A percentile compares a stretch with the other conserved stretches of the same genome.
These are phyloP conservation scores for Pelochelys cantorii DNA, from an alignment of 2,797 vertebrate species.

Conservation along the genomic window DNA sequence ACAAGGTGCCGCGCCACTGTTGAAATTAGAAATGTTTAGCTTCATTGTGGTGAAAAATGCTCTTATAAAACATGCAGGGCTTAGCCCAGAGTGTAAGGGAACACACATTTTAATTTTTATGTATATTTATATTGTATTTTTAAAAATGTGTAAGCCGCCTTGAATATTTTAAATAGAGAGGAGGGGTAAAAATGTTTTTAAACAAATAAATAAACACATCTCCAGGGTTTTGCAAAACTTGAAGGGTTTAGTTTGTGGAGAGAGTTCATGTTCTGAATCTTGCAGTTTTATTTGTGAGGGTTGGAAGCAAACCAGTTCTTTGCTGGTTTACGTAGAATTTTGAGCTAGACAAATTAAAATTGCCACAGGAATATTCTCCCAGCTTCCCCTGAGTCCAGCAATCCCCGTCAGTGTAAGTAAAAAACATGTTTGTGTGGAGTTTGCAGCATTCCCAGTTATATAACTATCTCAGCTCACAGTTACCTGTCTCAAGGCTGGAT, in stretches of 20 bases:
- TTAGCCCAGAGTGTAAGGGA: neutral
- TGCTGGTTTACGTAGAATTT: too few relatives aligned
- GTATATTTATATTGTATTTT: too few relatives aligned
- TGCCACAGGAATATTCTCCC: neutral
- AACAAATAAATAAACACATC: neutral
- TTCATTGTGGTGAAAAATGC: slow-evolving; percentile 13
- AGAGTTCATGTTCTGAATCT: neutral
- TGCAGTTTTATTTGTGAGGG: neutral
- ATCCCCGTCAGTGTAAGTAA: neutral
- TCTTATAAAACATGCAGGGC: neutral
- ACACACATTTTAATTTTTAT: too few relatives aligned
- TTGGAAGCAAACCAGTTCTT: too few relatives aligned
- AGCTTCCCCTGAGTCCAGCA: neutral
- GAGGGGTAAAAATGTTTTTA: too few relatives aligned
- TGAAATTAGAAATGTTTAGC: slow-evolving; percentile 10
- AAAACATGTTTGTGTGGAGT: neutral
- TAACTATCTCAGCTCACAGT: neutral
- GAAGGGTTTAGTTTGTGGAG: neutral
- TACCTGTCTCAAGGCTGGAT: neutral
- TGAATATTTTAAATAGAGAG: too few relatives aligned
- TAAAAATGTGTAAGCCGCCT: too few relatives aligned
- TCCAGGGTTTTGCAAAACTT: neutral
- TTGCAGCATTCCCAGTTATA: neutral
- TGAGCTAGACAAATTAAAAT: neutral
- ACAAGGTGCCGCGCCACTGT: neutral